Evolutionary conservation across 1,140 invertebrate genomes (phyloP).

Genomic region (Pissodes strobi): DNA sequence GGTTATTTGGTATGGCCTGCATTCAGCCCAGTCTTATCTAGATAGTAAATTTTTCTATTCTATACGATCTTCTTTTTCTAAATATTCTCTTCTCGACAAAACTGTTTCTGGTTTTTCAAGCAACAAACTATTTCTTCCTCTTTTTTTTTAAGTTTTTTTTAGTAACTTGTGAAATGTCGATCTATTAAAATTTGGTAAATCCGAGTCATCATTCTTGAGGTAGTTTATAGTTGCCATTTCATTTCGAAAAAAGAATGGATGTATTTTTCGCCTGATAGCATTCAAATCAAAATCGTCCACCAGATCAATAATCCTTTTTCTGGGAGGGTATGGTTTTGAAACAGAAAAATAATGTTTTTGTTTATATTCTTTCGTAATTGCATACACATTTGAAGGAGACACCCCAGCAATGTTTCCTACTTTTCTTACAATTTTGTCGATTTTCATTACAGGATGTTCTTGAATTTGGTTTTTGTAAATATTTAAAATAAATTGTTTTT

Average conservation of each 20-base stretch:
- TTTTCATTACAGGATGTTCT: no score
- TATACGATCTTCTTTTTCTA: not conserved
- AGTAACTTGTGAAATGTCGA: constrained; percentile 17
- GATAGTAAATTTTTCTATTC: constrained; percentile 35
- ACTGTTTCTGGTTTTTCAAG: constrained; percentile 2
- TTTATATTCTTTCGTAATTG: no score
- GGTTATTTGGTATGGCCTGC: constrained; percentile 36
- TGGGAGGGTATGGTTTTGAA: no score
- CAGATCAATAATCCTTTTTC: no score
- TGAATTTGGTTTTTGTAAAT: no score
- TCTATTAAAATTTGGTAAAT: constrained; percentile 24
- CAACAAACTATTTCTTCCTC: constrained; percentile 6
- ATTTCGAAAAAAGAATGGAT: constrained; percentile 28
- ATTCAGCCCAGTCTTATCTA: constrained; percentile 38
- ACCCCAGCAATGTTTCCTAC: no score
- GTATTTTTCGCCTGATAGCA: constrained; percentile 8
- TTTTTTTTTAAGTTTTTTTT: constrained; percentile 22
- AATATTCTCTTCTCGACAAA: constrained; percentile 14
- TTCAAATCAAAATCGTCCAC: no score
- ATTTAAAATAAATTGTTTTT: no score
- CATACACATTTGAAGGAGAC: no score
- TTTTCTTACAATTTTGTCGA: no score
- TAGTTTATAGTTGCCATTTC: constrained; percentile 14
- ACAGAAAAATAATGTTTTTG: no score
- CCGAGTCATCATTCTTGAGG: constrained; percentile 13